Conservation (phyloP, 2,113 vertebrate species). For the Alosa alosa region DNA sequence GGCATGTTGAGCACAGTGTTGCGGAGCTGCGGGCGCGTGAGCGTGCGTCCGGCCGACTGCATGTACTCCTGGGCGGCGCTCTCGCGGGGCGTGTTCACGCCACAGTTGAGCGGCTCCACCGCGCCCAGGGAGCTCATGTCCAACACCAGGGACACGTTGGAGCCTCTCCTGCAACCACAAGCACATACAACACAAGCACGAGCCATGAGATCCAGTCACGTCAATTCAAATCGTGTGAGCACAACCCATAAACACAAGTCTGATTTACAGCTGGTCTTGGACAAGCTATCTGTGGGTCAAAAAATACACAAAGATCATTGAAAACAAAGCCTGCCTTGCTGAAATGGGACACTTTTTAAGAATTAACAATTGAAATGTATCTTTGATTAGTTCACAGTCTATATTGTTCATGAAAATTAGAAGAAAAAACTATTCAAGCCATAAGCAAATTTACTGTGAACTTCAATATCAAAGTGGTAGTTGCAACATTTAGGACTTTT, state of each 20-base stretch:
- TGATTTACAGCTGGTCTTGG: not conserved
- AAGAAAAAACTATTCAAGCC: not conserved
- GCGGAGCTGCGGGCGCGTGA: conserved; percentile 81
- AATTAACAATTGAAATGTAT: not conserved
- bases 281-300: not conserved
- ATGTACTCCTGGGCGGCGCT: conserved; percentile 86
- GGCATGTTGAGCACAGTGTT: conserved; percentile 77
- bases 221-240: too few relatives aligned
- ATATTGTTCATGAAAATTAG: not conserved
- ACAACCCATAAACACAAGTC: not conserved
- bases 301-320: not conserved
- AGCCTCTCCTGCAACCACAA: conserved; percentile 78
- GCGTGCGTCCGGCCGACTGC: conserved; percentile 78
- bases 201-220: not conserved
- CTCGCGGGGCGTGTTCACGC: conserved; percentile 82
- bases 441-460: not conserved
- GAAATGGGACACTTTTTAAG: not conserved
- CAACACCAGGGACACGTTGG: conserved; percentile 92
- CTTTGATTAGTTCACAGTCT: not conserved
- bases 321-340: not conserved
- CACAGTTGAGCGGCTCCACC: conserved; percentile 78
- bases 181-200: not conserved
- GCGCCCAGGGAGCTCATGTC: conserved; percentile 89
- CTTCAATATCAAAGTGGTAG: not conserved
- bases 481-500: too few relatives aligned